Percentiles rank a stretch among this genome's conserved stretches.
Evolutionary conservation across 2,113 vertebrate species (phyloP).

Genomic region (Pelobates fuscus): DNA sequence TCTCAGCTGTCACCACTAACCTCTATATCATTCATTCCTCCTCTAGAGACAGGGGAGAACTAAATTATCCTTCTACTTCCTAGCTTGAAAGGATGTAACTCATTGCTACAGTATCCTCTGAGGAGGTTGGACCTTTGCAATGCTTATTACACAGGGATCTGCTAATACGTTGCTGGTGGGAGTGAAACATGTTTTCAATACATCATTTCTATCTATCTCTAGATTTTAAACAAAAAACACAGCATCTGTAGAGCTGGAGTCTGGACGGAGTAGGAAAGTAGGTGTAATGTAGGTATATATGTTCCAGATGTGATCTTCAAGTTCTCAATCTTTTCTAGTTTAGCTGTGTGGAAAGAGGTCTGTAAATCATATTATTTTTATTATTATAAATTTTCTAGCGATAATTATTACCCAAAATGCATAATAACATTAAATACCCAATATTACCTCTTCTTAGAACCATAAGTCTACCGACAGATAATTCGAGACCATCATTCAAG

Average conservation of each 20-base stretch:
- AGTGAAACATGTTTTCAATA: neutral
- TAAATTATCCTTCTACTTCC: neutral
- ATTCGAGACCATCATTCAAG: too few relatives aligned
- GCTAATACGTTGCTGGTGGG: neutral
- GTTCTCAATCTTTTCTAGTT: too few relatives aligned
- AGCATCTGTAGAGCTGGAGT: neutral
- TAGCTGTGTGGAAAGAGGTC: too few relatives aligned
- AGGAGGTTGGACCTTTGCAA: neutral
- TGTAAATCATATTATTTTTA: too few relatives aligned
- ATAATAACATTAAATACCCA: too few relatives aligned
- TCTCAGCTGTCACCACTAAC: slow-evolving; percentile 34
- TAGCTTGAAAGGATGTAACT: neutral
- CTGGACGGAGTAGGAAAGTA: neutral
- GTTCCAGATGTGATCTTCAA: neutral
- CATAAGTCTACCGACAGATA: too few relatives aligned
- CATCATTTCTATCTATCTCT: neutral
- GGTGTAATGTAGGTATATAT: neutral
- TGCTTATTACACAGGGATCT: neutral
- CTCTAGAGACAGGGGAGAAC: slow-evolving; percentile 15
- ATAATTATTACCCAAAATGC: too few relatives aligned
- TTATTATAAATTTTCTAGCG: too few relatives aligned
- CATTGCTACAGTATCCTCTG: neutral
- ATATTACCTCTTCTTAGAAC: too few relatives aligned
- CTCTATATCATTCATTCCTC: slow-evolving; percentile 11
- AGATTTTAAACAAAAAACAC: neutral